Evolutionary conservation across 1,140 invertebrate genomes (phyloP).

Genomic region (Penaeus chinensis): DNA sequence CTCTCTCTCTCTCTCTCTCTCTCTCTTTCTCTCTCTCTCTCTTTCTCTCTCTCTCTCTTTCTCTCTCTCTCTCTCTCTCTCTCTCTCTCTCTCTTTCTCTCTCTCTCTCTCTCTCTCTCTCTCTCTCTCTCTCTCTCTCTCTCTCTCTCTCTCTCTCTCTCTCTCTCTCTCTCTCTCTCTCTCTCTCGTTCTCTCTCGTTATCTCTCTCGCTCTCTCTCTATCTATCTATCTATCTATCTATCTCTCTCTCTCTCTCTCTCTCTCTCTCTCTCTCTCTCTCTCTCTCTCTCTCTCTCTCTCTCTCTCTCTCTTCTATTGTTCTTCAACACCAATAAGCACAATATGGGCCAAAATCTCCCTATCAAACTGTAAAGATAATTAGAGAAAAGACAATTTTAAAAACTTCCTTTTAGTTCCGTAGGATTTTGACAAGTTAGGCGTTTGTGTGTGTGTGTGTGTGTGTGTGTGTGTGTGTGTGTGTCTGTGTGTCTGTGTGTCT

Average conservation of each 20-base stretch:
- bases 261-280: constrained; percentile 1
- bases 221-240: not conserved
- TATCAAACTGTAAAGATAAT: not conserved
- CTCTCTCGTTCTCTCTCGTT: not conserved
- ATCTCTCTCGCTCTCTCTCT: not conserved
- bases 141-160: not conserved
- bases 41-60: not conserved
- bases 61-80: not conserved
- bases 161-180: not conserved
- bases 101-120: not conserved
- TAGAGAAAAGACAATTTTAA: no score
- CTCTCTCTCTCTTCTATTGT: not conserved
- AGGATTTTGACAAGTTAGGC: no score
- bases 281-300: not conserved
- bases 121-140: not conserved
- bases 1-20: constrained; percentile 10
- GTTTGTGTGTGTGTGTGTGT: no score
- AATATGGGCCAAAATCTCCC: not conserved
- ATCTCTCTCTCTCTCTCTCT: not conserved
- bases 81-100: not conserved
- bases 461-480: no score
- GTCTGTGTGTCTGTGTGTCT: no score
- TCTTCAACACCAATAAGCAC: not conserved
- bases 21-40: not conserved
- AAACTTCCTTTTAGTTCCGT: no score